Conservation (phyloP, 2,113 vertebrate genomes). For the Clarias batrachus region DNA sequence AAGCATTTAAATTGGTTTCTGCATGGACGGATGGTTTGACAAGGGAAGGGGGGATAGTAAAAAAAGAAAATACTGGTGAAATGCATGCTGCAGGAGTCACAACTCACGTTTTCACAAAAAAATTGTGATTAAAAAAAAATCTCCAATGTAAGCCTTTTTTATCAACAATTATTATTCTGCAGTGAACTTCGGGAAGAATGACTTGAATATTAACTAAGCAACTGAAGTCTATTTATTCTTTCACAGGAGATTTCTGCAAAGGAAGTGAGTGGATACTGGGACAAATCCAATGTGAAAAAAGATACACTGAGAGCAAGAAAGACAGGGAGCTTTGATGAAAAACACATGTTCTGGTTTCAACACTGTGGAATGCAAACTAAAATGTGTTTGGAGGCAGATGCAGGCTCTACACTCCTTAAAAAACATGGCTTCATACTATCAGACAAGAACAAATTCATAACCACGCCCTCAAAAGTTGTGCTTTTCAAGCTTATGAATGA, state of each 20-base stretch:
- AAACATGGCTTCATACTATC: not conserved
- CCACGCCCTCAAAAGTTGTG: not conserved
- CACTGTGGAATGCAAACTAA: constrained; percentile 21
- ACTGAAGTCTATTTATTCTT: constrained; percentile 22
- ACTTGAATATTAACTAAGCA: not conserved
- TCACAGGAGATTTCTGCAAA: not conserved
- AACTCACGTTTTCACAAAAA: not conserved
- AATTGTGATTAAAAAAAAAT: too few species aligned
- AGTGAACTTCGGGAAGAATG: not conserved
- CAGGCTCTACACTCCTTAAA: not conserved
- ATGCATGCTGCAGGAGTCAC: not conserved
- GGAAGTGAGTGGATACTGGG: constrained; percentile 19
- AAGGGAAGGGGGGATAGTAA: not conserved
- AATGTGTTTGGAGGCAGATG: not conserved
- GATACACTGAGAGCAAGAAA: constrained; percentile 5
- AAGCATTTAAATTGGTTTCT: not conserved
- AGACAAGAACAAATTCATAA: not conserved
- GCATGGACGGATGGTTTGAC: not conserved
- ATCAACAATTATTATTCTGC: not conserved
- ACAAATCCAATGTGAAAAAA: not conserved
- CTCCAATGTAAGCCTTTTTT: not conserved
- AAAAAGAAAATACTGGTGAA: constrained; percentile 1
- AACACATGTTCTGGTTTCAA: constrained; percentile 43
- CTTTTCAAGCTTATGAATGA: not conserved
- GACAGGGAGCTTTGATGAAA: constrained; percentile 24